Percentiles rank a stretch among this genome's conserved stretches.
Evolutionary conservation across 2,113 vertebrate species (phyloP).

Genomic region (Coturnix japonica): DNA sequence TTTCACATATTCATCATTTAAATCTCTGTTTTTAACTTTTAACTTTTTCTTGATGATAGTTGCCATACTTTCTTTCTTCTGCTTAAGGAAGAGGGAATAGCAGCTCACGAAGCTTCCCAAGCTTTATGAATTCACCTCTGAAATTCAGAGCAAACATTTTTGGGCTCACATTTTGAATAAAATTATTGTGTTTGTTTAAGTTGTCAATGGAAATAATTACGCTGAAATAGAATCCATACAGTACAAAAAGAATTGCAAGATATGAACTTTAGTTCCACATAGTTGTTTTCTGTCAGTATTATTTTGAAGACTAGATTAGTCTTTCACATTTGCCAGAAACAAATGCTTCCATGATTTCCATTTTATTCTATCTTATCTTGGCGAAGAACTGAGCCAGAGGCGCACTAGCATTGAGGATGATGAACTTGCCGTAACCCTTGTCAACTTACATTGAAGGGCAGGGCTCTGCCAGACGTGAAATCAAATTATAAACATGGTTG

Average conservation of each 20-base stretch:
- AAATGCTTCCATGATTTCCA: neutral
- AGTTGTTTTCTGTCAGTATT: neutral
- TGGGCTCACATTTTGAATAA: neutral
- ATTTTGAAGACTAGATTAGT: neutral
- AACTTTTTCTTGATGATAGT: neutral
- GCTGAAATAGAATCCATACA: neutral
- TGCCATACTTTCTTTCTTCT: neutral
- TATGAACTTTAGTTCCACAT: rapidly evolving
- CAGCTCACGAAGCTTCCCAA: neutral
- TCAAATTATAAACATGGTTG: neutral
- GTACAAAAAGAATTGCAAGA: neutral
- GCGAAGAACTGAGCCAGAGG: neutral
- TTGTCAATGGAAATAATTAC: neutral
- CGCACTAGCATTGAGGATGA: neutral
- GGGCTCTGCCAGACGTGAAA: neutral
- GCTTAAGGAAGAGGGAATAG: neutral
- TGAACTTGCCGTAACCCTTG: neutral
- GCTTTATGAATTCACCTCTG: neutral
- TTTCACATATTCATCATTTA: neutral
- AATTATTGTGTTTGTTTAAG: neutral
- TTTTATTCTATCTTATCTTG: neutral
- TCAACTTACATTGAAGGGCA: neutral
- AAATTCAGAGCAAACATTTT: neutral
- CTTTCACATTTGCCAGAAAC: neutral
- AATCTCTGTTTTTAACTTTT: neutral